These are phyloP conservation scores for Threskiornis aethiopicus DNA, from an alignment of 2,797 vertebrate species.

Conservation along the genomic window DNA sequence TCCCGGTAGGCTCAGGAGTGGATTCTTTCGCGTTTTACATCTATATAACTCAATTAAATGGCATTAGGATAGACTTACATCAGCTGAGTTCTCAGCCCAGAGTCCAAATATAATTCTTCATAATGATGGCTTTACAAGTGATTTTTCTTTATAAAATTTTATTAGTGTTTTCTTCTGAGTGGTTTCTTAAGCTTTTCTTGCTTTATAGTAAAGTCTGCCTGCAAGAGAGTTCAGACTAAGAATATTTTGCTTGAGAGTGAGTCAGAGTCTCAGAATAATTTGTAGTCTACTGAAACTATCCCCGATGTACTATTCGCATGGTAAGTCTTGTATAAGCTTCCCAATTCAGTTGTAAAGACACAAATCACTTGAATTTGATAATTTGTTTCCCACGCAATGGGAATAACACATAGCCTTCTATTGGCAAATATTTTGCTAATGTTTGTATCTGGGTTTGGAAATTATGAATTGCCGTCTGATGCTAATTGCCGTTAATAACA, in stretches of 20 bases:
- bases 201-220: neutral
- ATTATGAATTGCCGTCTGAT: neutral
- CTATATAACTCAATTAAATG: constrained; percentile 51
- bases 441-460: constrained; percentile 1
- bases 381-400: neutral
- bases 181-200: constrained; percentile 26
- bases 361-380: neutral
- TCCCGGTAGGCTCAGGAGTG: neutral
- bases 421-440: neutral
- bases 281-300: neutral
- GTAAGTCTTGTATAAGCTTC: neutral
- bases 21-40: constrained; percentile 6
- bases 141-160: constrained; percentile 26
- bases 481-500: constrained; percentile 32
- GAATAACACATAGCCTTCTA: neutral
- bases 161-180: constrained; percentile 6
- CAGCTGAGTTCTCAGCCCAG: neutral
- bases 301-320: neutral
- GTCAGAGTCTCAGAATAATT: constrained; percentile 12
- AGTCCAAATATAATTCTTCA: constrained; percentile 12
- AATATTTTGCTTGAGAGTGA: neutral
- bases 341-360: constrained; percentile 9
- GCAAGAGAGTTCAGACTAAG: neutral
- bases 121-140: constrained; percentile 15
- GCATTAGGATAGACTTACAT: constrained; percentile 52